Evolutionary conservation across 1,140 invertebrate genomes (phyloP).

Genomic region (Neodiprion virginianus): DNA sequence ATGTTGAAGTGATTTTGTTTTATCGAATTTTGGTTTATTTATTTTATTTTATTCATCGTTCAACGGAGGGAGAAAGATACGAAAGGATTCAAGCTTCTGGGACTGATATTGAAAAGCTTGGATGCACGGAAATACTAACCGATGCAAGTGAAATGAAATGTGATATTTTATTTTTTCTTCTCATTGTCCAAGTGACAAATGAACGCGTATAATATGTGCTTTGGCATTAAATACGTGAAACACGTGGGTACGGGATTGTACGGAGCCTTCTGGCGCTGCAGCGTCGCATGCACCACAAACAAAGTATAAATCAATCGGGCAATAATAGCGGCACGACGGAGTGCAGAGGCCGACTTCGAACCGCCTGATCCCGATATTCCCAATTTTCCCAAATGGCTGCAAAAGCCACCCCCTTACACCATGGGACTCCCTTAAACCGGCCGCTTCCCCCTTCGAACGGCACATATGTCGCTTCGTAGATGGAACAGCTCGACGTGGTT

Average conservation of each 20-base stretch:
- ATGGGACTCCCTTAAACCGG: background rate
- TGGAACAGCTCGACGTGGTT: background rate
- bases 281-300: slow-evolving; percentile 42
- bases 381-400: slow-evolving; percentile 59
- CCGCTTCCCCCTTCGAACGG: background rate
- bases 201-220: background rate
- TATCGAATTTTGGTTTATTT: no score
- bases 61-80: background rate
- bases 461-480: background rate
- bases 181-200: background rate
- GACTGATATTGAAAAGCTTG: no score
- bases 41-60: no score
- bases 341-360: no score
- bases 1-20: background rate
- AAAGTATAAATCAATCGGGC: slow-evolving; percentile 60
- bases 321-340: slow-evolving; percentile 44
- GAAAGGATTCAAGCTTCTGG: background rate
- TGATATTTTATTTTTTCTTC: no score
- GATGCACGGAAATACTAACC: no score
- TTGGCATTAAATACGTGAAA: no score
- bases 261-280: background rate
- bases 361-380: slow-evolving; percentile 47
- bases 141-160: no score
- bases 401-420: slow-evolving; percentile 39
- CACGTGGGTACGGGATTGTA: background rate